Evolutionary conservation across 2,797 vertebrate species (phyloP).

Genomic region (Aulostomus chinensis): DNA sequence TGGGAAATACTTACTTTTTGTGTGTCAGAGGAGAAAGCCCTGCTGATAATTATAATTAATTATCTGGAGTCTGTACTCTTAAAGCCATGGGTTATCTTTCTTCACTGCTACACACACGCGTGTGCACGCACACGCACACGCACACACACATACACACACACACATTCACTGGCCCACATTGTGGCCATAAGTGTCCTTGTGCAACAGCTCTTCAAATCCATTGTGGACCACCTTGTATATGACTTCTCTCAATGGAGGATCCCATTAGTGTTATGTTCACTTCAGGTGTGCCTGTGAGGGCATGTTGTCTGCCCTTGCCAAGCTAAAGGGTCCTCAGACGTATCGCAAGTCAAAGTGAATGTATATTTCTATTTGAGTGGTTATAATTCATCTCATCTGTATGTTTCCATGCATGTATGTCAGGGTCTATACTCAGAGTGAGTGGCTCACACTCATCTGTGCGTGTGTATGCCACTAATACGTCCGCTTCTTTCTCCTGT

Average conservation of each 20-base stretch:
- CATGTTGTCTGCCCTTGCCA: conserved; percentile 21
- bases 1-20: conserved; percentile 69
- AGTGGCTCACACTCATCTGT: not conserved
- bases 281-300: conserved; percentile 29
- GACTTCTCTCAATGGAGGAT: conserved; percentile 21
- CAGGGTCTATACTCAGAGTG: not conserved
- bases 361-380: not conserved
- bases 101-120: conserved; percentile 12
- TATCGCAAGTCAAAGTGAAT: conserved; percentile 16
- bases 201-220: conserved; percentile 27
- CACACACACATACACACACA: conserved; percentile 7
- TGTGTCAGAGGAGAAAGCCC: conserved; percentile 65
- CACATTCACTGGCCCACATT: not conserved
- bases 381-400: conserved; percentile 3
- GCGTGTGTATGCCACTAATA: not conserved
- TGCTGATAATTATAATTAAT: conserved; percentile 74
- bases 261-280: conserved; percentile 44
- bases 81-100: conserved; percentile 60
- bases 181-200: conserved; percentile 33
- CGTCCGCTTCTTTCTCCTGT: not conserved
- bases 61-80: conserved; percentile 63
- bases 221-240: conserved; percentile 28
- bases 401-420: not conserved
- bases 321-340: conserved; percentile 36
- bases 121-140: conserved; percentile 1